These are phyloP conservation scores for Pelecanus crispus DNA, from an alignment of 2,113 vertebrate species.

Conservation along the genomic window DNA sequence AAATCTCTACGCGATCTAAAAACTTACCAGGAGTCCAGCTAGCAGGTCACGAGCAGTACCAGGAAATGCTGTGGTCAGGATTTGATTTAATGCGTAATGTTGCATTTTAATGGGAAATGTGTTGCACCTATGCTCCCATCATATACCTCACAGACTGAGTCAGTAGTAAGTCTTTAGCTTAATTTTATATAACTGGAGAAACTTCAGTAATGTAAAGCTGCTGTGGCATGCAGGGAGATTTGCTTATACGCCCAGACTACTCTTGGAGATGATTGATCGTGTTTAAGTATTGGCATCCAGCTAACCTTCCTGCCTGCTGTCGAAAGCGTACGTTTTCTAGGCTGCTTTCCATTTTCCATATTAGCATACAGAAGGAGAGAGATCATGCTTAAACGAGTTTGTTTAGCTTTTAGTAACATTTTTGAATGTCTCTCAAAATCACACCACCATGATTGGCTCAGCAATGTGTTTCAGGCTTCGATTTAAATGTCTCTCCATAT, in stretches of 20 bases:
- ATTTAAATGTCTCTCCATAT: background rate
- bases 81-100: background rate
- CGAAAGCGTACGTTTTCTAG: background rate
- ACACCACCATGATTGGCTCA: background rate
- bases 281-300: background rate
- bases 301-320: background rate
- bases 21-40: background rate
- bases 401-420: background rate
- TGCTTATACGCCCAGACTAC: background rate
- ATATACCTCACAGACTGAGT: background rate
- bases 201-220: background rate
- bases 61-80: background rate
- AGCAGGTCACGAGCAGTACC: rapidly evolving
- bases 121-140: background rate
- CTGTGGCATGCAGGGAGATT: background rate
- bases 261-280: background rate
- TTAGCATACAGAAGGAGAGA: background rate
- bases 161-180: background rate
- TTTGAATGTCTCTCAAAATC: background rate
- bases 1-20: background rate
- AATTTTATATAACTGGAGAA: background rate
- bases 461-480: background rate
- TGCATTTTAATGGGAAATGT: background rate
- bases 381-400: background rate
- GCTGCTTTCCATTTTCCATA: background rate